A percentile compares a stretch with the other conserved stretches of the same genome.
Evolutionary conservation across 2,888 invertebrate species (phyloP).

Genomic region (Phortica okadai): DNA sequence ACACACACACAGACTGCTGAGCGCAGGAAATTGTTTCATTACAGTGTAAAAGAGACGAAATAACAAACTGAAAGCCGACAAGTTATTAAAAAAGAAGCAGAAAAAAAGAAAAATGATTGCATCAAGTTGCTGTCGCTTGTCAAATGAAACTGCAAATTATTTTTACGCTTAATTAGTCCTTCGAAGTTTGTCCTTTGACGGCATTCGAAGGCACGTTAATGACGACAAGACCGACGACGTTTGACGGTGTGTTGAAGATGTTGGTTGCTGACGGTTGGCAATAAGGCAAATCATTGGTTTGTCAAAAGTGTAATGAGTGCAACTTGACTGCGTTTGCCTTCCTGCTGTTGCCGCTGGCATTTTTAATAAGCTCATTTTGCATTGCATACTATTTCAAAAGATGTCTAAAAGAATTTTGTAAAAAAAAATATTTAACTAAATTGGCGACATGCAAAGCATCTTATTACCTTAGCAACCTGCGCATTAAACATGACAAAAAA

Average conservation of each 20-base stretch:
- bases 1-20: neutral
- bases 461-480: no score
- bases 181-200: constrained; percentile 23
- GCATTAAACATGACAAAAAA: neutral
- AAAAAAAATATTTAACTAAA: no score
- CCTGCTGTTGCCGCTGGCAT: constrained; percentile 14
- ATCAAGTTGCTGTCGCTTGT: constrained; percentile 7
- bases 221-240: neutral
- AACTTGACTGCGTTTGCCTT: constrained; percentile 38
- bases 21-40: neutral
- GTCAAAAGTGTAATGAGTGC: constrained; percentile 1
- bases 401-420: neutral
- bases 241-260: neutral
- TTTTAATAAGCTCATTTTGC: neutral
- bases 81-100: neutral
- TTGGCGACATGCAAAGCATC: no score
- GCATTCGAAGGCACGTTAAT: neutral
- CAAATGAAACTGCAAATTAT: constrained; percentile 48
- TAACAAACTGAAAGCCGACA: neutral
- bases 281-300: neutral
- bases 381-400: neutral
- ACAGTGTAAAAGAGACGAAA: neutral
- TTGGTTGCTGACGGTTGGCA: neutral
- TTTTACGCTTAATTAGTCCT: constrained; percentile 55
- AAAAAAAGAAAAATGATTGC: constrained; percentile 1